A percentile compares a stretch with the other conserved stretches of the same genome.
Conservation (phyloP, 2,797 vertebrate species). For the Alca torda region DNA sequence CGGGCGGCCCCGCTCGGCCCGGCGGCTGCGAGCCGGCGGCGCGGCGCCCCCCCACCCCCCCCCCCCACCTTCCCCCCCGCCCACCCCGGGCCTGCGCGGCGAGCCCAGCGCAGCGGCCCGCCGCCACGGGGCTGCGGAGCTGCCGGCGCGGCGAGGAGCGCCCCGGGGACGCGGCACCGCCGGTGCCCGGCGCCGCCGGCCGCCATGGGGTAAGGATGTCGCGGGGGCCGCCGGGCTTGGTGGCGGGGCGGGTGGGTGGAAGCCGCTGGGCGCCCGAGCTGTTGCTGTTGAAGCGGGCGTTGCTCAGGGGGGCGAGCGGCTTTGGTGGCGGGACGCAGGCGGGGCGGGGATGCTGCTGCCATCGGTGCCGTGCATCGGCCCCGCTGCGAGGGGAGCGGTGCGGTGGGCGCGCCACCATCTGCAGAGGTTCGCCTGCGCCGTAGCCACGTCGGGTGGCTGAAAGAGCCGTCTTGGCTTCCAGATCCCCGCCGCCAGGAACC, state of each 20-base stretch:
- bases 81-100: not conserved
- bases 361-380: not conserved
- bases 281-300: not conserved
- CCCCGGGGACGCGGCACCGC: not conserved
- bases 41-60: not conserved
- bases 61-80: no score
- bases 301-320: not conserved
- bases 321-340: not conserved
- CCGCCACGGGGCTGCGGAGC: not conserved
- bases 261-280: not conserved
- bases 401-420: not conserved
- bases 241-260: not conserved
- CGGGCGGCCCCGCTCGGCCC: slow-evolving; percentile 36
- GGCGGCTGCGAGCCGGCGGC: not conserved
- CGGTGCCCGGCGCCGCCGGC: slow-evolving; percentile 16
- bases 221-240: not conserved
- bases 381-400: not conserved
- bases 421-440: not conserved
- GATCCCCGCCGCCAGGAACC: not conserved
- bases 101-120: not conserved
- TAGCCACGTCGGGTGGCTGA: not conserved
- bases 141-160: slow-evolving; percentile 22
- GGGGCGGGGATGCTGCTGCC: not conserved
- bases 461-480: not conserved
- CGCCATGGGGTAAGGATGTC: slow-evolving; percentile 44